Evolutionary conservation across 2,113 vertebrate species (phyloP).

Genomic region (Montifringilla adamsi): DNA sequence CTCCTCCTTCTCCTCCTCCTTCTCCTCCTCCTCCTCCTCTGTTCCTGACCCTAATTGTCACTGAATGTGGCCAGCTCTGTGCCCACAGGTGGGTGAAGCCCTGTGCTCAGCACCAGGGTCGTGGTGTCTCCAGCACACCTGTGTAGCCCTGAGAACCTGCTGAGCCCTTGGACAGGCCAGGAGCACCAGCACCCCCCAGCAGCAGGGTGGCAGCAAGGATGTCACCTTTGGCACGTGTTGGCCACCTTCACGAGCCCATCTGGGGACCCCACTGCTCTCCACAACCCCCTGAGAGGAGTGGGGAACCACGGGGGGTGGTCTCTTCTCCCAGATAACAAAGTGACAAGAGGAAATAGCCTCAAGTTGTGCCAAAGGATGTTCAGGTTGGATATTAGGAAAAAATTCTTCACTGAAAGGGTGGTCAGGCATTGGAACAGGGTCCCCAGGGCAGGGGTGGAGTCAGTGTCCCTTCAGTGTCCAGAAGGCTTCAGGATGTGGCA

Average conservation of each 20-base stretch:
- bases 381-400: not conserved
- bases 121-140: accelerated
- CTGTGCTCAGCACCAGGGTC: not conserved
- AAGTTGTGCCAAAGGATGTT: too few species aligned
- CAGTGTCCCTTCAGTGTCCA: not conserved
- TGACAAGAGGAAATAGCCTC: not conserved
- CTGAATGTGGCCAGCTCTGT: accelerated
- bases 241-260: accelerated
- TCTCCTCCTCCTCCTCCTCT: not conserved
- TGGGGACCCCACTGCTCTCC: not conserved
- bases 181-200: not conserved
- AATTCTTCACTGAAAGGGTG: not conserved
- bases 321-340: not conserved
- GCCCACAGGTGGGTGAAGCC: accelerated
- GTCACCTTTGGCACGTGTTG: accelerated
- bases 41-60: too few species aligned
- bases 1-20: not conserved
- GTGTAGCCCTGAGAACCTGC: accelerated
- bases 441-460: not conserved
- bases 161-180: accelerated
- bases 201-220: not conserved
- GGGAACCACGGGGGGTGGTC: accelerated
- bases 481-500: not conserved
- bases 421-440: not conserved
- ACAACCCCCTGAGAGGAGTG: accelerated